phyloP scores from a whole-genome alignment of 92 coral and sea anemone genomes.

The Muricea muricata region DNA sequence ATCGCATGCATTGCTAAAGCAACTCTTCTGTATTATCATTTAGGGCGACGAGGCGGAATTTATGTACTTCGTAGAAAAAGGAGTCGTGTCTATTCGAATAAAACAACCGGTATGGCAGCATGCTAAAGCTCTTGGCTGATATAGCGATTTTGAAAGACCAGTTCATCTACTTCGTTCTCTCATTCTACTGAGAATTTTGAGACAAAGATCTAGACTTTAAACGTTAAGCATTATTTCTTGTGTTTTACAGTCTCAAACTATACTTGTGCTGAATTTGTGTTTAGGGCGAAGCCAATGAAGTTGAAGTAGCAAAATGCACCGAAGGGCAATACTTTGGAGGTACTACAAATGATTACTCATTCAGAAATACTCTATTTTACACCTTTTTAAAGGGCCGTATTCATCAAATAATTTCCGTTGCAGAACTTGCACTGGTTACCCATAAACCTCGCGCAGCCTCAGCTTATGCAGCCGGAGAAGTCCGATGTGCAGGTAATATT shows the following conservation, averaged over 20 bases:
- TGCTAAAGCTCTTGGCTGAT: no score
- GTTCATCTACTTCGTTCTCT: no score
- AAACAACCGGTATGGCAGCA: slow-evolving; percentile 70
- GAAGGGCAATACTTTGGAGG: slow-evolving; percentile 94
- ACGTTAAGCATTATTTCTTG: not conserved
- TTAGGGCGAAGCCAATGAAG: slow-evolving; percentile 86
- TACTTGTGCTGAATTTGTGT: not conserved
- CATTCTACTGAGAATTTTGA: no score
- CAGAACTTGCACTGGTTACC: slow-evolving; percentile 92
- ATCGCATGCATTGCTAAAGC: no score
- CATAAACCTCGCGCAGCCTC: slow-evolving; percentile 98
- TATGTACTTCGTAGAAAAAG: slow-evolving; percentile 94
- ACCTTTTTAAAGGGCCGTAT: no score
- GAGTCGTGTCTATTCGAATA: slow-evolving; percentile 81
- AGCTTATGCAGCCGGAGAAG: slow-evolving; percentile 88
- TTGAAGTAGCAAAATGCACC: slow-evolving; percentile 80
- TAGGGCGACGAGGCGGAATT: slow-evolving; percentile 99
- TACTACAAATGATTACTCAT: not conserved
- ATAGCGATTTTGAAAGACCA: no score
- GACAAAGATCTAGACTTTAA: no score
- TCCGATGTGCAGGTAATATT: slow-evolving; percentile 82
- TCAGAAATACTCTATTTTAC: no score
- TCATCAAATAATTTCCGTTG: not conserved
- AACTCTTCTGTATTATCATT: no score
- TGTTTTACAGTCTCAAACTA: not conserved